A percentile compares a stretch with the other conserved stretches of the same genome.
Evolutionary conservation across 2,113 vertebrate species (phyloP).

Genomic region (Bothrops jararaca): DNA sequence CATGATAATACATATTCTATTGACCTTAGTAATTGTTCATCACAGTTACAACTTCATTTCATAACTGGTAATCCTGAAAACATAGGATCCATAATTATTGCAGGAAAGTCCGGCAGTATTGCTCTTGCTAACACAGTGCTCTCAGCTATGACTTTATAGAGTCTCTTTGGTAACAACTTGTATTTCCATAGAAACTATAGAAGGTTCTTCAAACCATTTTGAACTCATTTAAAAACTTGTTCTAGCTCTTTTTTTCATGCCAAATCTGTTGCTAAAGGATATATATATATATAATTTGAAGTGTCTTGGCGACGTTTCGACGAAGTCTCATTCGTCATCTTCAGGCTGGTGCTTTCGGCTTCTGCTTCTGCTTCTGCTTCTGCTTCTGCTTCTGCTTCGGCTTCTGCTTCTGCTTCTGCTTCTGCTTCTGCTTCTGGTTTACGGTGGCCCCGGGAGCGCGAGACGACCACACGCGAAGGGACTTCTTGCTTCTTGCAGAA

Average conservation of each 20-base stretch:
- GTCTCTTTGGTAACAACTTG: background rate
- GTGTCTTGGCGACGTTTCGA: too few species aligned
- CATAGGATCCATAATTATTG: background rate
- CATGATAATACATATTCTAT: background rate
- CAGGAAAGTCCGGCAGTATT: background rate
- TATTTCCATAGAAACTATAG: background rate
- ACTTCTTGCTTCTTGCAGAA: too few species aligned
- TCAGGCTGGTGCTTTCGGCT: too few species aligned
- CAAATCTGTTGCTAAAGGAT: background rate
- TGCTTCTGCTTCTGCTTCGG: too few species aligned
- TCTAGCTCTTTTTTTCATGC: background rate
- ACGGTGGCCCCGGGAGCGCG: too few species aligned
- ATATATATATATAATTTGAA: too few species aligned
- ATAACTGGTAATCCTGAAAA: background rate
- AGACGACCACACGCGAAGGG: too few species aligned
- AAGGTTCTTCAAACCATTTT: background rate
- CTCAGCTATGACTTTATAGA: background rate
- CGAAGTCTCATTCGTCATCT: too few species aligned
- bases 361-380: too few species aligned
- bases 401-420: too few species aligned
- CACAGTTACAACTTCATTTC: background rate
- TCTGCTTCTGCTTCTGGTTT: too few species aligned
- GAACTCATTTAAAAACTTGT: background rate
- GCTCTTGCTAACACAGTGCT: background rate
- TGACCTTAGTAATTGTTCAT: background rate